phyloP scores from a whole-genome alignment of 2,797 vertebrate genomes.

The Eulemur mongoz region DNA sequence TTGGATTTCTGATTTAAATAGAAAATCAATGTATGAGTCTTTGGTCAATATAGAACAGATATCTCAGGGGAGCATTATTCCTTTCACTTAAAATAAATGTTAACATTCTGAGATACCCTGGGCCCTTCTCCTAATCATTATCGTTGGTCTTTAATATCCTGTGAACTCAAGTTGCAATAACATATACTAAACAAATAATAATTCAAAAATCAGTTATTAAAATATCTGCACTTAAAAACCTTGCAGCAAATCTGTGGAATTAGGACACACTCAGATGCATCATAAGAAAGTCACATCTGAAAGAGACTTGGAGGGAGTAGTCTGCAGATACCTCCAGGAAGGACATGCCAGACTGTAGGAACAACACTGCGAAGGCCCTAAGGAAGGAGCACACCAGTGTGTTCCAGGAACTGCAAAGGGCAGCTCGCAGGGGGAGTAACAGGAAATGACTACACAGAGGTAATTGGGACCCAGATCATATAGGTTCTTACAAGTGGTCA shows the following conservation, averaged over 20 bases:
- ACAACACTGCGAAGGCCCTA: too few species aligned
- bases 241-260: not conserved
- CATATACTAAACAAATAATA: not conserved
- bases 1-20: slow-evolving; percentile 26
- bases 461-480: not conserved
- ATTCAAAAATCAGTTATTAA: not conserved
- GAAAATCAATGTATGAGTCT: not conserved
- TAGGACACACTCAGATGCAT: not conserved
- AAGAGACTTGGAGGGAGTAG: not conserved
- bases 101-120: not conserved
- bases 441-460: not conserved
- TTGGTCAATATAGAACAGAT: not conserved
- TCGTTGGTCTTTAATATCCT: not conserved
- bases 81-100: not conserved
- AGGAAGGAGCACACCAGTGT: not conserved
- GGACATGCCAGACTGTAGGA: not conserved
- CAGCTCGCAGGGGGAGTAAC: rapidly evolving
- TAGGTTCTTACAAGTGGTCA: not conserved
- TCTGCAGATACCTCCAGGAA: not conserved
- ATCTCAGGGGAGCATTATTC: not conserved
- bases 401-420: not conserved
- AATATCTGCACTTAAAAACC: not conserved
- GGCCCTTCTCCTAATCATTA: not conserved
- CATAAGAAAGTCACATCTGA: not conserved
- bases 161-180: not conserved